Percentiles rank a stretch among this genome's conserved stretches.
phyloP scores from a whole-genome alignment of 2,797 vertebrate genomes.

The Cuculus canorus region DNA sequence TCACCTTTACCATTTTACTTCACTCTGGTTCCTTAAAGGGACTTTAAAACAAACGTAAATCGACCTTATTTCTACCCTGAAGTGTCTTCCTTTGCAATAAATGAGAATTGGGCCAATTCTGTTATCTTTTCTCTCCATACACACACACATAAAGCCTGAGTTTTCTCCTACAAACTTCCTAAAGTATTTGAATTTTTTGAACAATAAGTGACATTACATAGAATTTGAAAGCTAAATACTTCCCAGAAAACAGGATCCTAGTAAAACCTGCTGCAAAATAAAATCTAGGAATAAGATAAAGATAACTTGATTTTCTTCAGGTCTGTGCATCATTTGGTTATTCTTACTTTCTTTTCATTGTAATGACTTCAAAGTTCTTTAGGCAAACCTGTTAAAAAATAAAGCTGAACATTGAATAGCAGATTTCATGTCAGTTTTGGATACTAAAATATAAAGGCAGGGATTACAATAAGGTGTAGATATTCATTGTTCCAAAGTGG shows the following conservation, averaged over 20 bases:
- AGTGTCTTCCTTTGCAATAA: background rate
- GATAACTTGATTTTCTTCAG: background rate
- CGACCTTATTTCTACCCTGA: background rate
- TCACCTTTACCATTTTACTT: background rate
- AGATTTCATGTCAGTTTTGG: background rate
- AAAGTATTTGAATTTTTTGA: background rate
- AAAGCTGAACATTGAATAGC: background rate
- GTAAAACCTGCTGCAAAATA: background rate
- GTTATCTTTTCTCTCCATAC: background rate
- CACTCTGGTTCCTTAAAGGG: background rate
- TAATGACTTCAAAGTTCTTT: background rate
- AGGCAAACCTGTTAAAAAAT: background rate
- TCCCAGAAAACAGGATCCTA: background rate
- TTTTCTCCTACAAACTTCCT: background rate
- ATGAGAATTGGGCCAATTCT: background rate
- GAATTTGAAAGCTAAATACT: background rate
- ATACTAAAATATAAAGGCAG: background rate
- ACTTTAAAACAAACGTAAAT: background rate
- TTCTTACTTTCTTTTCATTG: background rate
- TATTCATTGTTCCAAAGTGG: background rate
- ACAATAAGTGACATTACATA: background rate
- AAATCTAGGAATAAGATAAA: background rate
- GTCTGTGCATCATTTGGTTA: background rate
- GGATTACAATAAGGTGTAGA: background rate
- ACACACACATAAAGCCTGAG: background rate